These are phyloP conservation scores for Sarcophaga carnaria DNA, from an alignment of 2,888 invertebrate genomes.

Conservation along the genomic window DNA sequence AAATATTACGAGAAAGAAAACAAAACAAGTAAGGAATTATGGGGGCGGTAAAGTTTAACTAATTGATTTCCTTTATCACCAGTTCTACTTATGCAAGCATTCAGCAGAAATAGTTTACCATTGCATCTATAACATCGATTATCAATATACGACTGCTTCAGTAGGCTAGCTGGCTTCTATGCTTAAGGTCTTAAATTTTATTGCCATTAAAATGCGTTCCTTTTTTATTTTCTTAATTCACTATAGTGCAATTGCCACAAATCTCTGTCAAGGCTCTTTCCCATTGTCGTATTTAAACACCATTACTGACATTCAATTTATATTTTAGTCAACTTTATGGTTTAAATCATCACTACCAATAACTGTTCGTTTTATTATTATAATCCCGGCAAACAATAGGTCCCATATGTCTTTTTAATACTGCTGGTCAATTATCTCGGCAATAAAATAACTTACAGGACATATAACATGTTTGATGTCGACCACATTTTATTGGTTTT, in stretches of 20 bases:
- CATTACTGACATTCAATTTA: not conserved
- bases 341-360: slow-evolving; percentile 46
- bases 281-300: too few relatives aligned
- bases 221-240: not conserved
- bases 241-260: not conserved
- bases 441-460: slow-evolving; percentile 67
- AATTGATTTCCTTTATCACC: too few relatives aligned
- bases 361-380: slow-evolving; percentile 37
- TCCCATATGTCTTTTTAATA: slow-evolving; percentile 69
- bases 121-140: too few relatives aligned
- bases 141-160: too few relatives aligned
- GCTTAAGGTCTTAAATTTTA: too few relatives aligned
- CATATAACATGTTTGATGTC: slow-evolving; percentile 51
- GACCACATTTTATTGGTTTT: slow-evolving; percentile 68
- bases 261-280: slow-evolving; percentile 4
- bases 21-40: too few relatives aligned
- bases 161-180: too few relatives aligned
- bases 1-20: not conserved
- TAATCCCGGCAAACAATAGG: slow-evolving; percentile 59
- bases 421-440: slow-evolving; percentile 67
- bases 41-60: too few relatives aligned
- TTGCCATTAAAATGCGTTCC: too few relatives aligned
- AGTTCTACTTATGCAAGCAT: too few relatives aligned
- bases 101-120: too few relatives aligned
- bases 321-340: slow-evolving; percentile 27